A percentile compares a stretch with the other conserved stretches of the same genome.
Evolutionary conservation across 2,113 vertebrate species (phyloP).

Genomic region (Uropsilus gracilis): DNA sequence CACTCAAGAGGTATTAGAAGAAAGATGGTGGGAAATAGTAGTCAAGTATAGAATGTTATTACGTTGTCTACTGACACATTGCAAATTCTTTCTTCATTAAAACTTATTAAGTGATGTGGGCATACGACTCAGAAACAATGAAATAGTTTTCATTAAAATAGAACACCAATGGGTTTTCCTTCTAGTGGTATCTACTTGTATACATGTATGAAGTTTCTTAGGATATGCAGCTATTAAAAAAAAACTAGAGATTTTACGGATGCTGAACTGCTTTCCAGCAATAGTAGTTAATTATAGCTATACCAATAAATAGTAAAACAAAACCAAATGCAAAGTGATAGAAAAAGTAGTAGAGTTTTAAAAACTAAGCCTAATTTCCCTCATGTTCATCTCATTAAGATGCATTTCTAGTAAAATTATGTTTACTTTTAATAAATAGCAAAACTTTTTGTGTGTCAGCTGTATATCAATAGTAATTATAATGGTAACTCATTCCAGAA

Average conservation of each 20-base stretch:
- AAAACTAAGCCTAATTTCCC: not conserved
- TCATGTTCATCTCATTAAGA: not conserved
- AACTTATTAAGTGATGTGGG: not conserved
- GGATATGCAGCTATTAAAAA: not conserved
- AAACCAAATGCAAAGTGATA: not conserved
- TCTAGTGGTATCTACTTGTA: not conserved
- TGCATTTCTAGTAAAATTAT: constrained; percentile 13
- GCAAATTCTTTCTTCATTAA: not conserved
- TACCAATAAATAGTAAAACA: not conserved
- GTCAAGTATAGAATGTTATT: not conserved
- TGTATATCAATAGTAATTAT: not conserved
- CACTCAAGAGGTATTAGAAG: not conserved
- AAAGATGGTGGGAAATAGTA: not conserved
- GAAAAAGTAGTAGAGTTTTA: not conserved
- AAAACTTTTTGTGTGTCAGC: not conserved
- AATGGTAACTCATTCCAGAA: not conserved
- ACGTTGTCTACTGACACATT: not conserved
- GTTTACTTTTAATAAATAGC: not conserved
- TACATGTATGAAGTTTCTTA: not conserved
- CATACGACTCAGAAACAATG: not conserved
- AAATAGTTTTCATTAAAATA: not conserved
- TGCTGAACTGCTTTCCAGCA: not conserved
- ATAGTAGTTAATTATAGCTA: not conserved
- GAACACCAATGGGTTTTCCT: not conserved
- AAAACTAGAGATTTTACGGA: not conserved